Evolutionary conservation across 2,888 invertebrate genomes (phyloP), one percentile per base, ranked within the genome.

Genomic region (Scaptomyza polygonia): DNA sequence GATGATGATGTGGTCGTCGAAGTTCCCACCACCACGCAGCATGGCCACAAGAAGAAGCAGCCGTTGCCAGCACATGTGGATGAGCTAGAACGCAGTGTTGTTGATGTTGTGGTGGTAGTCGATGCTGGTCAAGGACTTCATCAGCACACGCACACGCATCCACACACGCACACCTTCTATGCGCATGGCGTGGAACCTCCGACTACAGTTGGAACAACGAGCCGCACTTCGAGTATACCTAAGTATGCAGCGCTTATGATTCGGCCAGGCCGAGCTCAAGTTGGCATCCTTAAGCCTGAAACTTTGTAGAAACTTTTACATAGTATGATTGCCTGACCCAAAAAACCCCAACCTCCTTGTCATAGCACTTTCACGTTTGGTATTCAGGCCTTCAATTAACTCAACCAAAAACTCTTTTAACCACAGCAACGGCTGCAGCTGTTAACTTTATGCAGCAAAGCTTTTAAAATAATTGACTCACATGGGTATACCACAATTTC

Each of bases 401-500:
- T 80, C 57, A 59, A 64, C 55, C 56, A 52, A 71, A 74, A 79
- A 74, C 79, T 66, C 63, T 72, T 64, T 72, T 56, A 72, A 67
- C 83, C 86, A 69, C 77, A 70, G 49, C 67, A 43, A 43, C 47
- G 47, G 54, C 65, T 67, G 64, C 56, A 75, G 64, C 57, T 78
- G 62, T 29, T 56, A 86, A 87, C 62, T 88, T 76, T 65, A 67
- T 73, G 83, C 87, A 67, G 74, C 73, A 88, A 83, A 81, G 89
- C 89, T 89, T 88, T 89, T 89, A 88, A 89, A 84, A 84, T 88
- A 88, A 88, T 89, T 88, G 83, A 86, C 81, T 89, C 89, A 75
- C 89, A 87, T 79, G 89, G 84, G 88, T 72, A 76, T 80, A 65
- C 76, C 80, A 77, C 77, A 86, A 79, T 77, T 87, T 88, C 88